These are phyloP conservation scores for Steinernema scapterisci DNA, from an alignment of 2,888 invertebrate genomes.

Conservation along the genomic window DNA sequence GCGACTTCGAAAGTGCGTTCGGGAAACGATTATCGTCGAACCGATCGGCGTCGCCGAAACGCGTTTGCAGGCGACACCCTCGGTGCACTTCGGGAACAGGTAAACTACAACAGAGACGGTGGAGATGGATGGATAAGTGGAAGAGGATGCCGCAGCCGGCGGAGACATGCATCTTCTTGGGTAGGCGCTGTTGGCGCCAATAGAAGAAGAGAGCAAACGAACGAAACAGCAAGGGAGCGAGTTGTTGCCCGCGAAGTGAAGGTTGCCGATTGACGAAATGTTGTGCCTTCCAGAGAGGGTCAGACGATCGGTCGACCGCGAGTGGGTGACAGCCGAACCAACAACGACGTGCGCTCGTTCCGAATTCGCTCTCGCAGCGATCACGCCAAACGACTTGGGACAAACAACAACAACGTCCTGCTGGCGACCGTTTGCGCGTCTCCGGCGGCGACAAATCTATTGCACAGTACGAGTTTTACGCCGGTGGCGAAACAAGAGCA, in stretches of 20 bases:
- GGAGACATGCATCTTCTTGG: slow-evolving; percentile 6
- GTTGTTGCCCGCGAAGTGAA: slow-evolving; percentile 30
- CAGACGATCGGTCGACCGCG: slow-evolving; percentile 23
- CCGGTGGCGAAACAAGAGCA: no score
- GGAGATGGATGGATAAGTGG: slow-evolving; percentile 12
- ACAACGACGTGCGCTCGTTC: slow-evolving; percentile 25
- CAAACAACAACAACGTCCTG: slow-evolving; percentile 7
- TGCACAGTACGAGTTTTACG: no score
- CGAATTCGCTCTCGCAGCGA: slow-evolving; percentile 22
- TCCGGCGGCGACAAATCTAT: no score
- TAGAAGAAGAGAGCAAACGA: slow-evolving; percentile 6
- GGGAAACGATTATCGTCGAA: not conserved
- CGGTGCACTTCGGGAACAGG: not conserved
- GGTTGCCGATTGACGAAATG: slow-evolving; percentile 25
- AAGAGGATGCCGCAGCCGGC: not conserved
- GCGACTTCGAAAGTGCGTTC: not conserved
- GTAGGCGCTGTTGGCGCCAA: not conserved
- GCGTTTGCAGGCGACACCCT: not conserved
- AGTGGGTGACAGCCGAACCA: slow-evolving; percentile 27
- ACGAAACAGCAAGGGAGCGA: not conserved
- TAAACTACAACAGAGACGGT: slow-evolving; percentile 1
- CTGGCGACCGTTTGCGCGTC: not conserved
- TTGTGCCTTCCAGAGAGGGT: slow-evolving; percentile 29
- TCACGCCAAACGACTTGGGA: slow-evolving; percentile 12
- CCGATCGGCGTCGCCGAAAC: not conserved